Evolutionary conservation across 1,140 invertebrate species (phyloP).

Genomic region (Arctopsyche grandis): DNA sequence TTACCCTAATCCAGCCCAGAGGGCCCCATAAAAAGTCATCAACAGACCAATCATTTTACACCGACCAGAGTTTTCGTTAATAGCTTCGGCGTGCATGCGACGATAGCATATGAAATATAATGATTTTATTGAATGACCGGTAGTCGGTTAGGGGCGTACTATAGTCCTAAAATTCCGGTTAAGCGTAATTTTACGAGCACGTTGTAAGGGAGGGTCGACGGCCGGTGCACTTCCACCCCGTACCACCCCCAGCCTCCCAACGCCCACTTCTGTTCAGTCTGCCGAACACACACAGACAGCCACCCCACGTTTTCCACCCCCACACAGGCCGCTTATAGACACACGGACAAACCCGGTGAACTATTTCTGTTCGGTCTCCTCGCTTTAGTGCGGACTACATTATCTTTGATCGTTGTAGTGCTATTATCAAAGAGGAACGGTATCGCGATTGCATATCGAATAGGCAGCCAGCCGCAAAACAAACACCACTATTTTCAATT

Average conservation of each 20-base stretch:
- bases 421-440: neutral
- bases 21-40: too few species aligned
- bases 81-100: too few species aligned
- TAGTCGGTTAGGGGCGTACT: neutral
- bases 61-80: too few species aligned
- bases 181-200: conserved; percentile 23
- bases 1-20: too few species aligned
- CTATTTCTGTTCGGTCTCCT: conserved; percentile 19
- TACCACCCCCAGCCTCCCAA: neutral
- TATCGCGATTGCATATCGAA: neutral
- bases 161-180: neutral
- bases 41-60: too few species aligned
- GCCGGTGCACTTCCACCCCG: conserved; percentile 18
- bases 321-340: neutral
- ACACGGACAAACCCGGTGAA: conserved; percentile 11
- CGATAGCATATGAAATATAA: neutral
- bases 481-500: too few species aligned
- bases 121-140: conserved; percentile 3
- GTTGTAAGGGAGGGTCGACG: conserved; percentile 31
- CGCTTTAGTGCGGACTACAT: neutral
- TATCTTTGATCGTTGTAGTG: conserved; percentile 33
- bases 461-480: neutral
- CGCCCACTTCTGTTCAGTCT: neutral
- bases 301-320: neutral
- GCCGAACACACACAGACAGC: neutral